phyloP scores from a whole-genome alignment of 2,888 invertebrate genomes.

The Aporophyla nigra region DNA sequence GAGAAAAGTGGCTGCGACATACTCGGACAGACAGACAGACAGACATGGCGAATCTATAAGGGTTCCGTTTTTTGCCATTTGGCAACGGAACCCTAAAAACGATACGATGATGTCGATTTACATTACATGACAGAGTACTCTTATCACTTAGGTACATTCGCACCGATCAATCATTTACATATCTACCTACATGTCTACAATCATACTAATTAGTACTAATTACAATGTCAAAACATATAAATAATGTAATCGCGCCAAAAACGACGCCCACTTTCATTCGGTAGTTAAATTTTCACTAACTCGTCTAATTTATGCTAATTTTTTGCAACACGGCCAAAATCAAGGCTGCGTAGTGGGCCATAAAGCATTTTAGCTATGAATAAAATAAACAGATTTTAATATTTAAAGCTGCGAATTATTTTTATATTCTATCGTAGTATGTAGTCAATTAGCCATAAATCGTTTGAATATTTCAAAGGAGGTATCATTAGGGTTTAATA shows the following conservation, averaged over 20 bases:
- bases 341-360: constrained; percentile 64
- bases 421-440: constrained; percentile 4
- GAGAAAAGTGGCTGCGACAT: no score
- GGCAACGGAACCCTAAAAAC: no score
- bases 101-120: not conserved
- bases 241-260: constrained; percentile 60
- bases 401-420: constrained; percentile 15
- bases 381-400: constrained; percentile 47
- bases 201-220: constrained; percentile 69
- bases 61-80: no score
- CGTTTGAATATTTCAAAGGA: constrained; percentile 25
- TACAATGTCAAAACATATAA: constrained; percentile 68
- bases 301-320: constrained; percentile 68
- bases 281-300: constrained; percentile 65
- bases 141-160: constrained; percentile 11
- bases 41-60: no score
- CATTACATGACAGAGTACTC: constrained; percentile 11
- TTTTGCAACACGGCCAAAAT: constrained; percentile 71
- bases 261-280: constrained; percentile 67
- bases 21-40: no score
- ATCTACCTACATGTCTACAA: constrained; percentile 37
- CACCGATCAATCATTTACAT: constrained; percentile 34
- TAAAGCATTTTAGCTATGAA: constrained; percentile 47
- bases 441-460: constrained; percentile 24
- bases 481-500: constrained; percentile 23